Percentiles rank a stretch among this genome's conserved stretches.
Evolutionary conservation across 2,113 vertebrate species (phyloP).

Genomic region (Phainopepla nitens): DNA sequence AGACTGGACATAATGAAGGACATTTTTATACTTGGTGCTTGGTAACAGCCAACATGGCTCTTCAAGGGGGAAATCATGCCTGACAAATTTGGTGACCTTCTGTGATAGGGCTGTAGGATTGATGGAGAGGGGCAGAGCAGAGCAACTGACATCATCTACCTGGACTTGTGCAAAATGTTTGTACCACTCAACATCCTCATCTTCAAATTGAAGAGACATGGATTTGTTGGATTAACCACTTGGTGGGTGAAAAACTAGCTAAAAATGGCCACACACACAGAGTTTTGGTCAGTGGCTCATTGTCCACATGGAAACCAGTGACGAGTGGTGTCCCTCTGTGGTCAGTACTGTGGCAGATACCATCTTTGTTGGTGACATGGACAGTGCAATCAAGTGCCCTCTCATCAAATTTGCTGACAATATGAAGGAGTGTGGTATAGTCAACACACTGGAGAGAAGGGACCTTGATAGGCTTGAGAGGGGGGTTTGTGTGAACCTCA

Average conservation of each 20-base stretch:
- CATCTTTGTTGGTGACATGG: not conserved
- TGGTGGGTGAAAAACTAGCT: not conserved
- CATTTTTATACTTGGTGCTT: not conserved
- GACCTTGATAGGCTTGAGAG: not conserved
- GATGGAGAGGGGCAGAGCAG: not conserved
- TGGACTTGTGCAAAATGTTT: not conserved
- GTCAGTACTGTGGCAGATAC: not conserved
- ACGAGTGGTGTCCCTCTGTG: accelerated
- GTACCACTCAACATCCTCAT: not conserved
- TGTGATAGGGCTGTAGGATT: not conserved
- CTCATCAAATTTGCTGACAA: not conserved
- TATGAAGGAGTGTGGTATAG: not conserved
- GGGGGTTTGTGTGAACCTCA: not conserved
- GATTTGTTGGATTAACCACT: not conserved
- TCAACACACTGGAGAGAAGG: not conserved
- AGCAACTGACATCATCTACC: not conserved
- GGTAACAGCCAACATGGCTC: not conserved
- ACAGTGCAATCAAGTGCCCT: not conserved
- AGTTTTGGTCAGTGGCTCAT: not conserved
- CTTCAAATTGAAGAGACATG: not conserved
- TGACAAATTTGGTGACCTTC: not conserved
- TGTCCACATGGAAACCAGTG: not conserved
- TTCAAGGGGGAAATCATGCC: not conserved
- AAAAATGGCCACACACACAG: not conserved
- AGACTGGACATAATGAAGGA: not conserved